Evolutionary conservation across 92 coral and sea anemone genomes (phyloP).

Genomic region (Parazoanthus swiftii): DNA sequence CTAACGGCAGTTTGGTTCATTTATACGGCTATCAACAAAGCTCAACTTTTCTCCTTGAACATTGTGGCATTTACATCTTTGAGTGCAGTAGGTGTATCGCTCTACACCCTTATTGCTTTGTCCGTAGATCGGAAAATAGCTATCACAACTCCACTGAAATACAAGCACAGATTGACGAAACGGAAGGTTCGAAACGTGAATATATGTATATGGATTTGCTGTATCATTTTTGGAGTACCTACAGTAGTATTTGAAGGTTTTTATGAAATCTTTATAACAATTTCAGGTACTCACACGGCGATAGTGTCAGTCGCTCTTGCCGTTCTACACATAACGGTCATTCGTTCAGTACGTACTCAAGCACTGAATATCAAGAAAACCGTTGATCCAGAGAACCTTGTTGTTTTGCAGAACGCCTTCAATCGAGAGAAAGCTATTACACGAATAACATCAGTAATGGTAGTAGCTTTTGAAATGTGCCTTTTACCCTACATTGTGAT

Average conservation of each 20-base stretch:
- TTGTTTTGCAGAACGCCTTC: not conserved
- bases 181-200: not conserved
- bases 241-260: not conserved
- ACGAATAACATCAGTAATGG: not conserved
- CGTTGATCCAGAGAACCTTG: not conserved
- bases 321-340: not conserved
- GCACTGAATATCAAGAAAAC: not conserved
- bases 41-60: not conserved
- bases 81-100: not conserved
- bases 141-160: not conserved
- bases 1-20: not conserved
- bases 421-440: not conserved
- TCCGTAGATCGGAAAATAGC: not conserved
- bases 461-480: not conserved
- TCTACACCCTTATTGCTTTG: not conserved
- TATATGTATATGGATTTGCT: not conserved
- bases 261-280: not conserved
- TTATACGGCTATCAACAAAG: not conserved
- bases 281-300: not conserved
- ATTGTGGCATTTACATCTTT: not conserved
- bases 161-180: not conserved
- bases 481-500: too few species aligned
- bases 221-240: not conserved
- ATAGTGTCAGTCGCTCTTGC: not conserved
- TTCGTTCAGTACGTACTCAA: constrained; percentile 4